Percentiles rank a stretch among this genome's conserved stretches.
These are phyloP conservation scores for Eilema caniola DNA, from an alignment of 2,888 invertebrate genomes.

Conservation along the genomic window DNA sequence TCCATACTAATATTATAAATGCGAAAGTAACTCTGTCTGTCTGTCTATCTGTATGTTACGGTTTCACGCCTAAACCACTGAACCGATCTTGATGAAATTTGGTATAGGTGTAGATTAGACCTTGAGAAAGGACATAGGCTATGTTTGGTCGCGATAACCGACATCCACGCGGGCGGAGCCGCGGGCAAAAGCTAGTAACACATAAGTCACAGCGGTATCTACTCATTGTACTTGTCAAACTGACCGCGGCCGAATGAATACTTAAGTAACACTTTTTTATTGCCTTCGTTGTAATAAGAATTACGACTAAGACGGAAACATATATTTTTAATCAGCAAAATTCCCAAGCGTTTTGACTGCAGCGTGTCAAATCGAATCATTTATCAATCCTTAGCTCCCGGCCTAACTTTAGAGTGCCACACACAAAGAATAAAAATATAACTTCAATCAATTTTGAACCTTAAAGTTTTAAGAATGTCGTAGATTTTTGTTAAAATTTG, in stretches of 20 bases:
- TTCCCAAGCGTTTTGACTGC: constrained; percentile 63
- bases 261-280: neutral
- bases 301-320: constrained; percentile 49
- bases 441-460: constrained; percentile 19
- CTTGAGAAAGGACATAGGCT: too few species aligned
- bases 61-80: too few species aligned
- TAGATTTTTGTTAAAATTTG: constrained; percentile 5
- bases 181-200: too few species aligned
- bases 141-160: too few species aligned
- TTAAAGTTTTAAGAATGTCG: accelerated
- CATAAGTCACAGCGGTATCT: neutral
- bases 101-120: too few species aligned
- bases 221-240: neutral
- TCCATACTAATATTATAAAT: too few species aligned
- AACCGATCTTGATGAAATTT: too few species aligned
- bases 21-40: too few species aligned
- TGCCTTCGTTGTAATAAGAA: constrained; percentile 12
- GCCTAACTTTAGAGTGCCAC: constrained; percentile 55
- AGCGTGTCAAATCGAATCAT: constrained; percentile 65
- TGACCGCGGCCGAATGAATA: neutral
- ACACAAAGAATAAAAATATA: constrained; percentile 42
- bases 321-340: constrained; percentile 61
- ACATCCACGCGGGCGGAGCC: too few species aligned
- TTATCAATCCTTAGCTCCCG: constrained; percentile 65
- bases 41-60: too few species aligned